A percentile compares a stretch with the other conserved stretches of the same genome.
phyloP scores from a whole-genome alignment of 2,797 vertebrate species.

The Sebastes minor region DNA sequence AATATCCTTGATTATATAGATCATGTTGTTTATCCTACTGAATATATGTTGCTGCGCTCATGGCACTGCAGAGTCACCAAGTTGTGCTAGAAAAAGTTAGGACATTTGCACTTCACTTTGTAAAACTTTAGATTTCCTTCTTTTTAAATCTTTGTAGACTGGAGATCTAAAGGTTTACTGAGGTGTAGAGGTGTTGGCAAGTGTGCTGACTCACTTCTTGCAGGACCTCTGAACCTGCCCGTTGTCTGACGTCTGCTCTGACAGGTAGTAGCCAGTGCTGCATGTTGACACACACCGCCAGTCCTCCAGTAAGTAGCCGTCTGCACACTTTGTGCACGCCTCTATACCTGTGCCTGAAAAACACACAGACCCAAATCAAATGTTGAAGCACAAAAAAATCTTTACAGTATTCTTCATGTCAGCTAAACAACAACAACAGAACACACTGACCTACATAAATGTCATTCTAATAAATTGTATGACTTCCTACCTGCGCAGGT shows the following conservation, averaged over 20 bases:
- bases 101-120: background rate
- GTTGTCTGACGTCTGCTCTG: constrained; percentile 85
- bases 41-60: too few species aligned
- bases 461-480: background rate
- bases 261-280: constrained; percentile 88
- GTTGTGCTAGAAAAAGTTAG: background rate
- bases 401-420: background rate
- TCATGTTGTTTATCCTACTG: too few species aligned
- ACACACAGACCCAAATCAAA: background rate
- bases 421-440: background rate
- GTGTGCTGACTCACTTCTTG: constrained; percentile 86
- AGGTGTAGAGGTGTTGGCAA: constrained; percentile 9
- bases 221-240: constrained; percentile 88
- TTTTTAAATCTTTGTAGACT: background rate
- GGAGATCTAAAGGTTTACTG: background rate
- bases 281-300: constrained; percentile 92
- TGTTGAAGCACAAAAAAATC: background rate
- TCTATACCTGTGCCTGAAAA: constrained; percentile 89
- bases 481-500: constrained; percentile 90
- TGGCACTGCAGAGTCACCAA: background rate
- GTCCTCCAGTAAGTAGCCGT: constrained; percentile 91
- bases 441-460: background rate
- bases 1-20: background rate
- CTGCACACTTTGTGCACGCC: constrained; percentile 92
- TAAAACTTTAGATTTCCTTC: background rate